These are phyloP conservation scores for Papilio xuthus DNA, from an alignment of 1,140 invertebrate species.

Conservation along the genomic window DNA sequence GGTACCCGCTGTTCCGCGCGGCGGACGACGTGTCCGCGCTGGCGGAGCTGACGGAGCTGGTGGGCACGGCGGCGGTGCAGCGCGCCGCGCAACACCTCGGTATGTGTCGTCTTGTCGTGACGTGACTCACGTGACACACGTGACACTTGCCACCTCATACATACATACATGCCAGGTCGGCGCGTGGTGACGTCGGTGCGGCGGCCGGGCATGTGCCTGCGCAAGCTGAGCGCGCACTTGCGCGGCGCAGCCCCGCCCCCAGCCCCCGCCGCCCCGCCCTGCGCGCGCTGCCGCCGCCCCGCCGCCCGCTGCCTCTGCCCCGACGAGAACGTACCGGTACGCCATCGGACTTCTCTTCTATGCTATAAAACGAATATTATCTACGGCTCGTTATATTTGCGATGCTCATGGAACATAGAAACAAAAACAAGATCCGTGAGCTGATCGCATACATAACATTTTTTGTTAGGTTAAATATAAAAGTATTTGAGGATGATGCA, in stretches of 20 bases:
- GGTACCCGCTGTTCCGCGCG: conserved; percentile 92
- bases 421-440: too few species aligned
- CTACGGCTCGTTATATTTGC: too few species aligned
- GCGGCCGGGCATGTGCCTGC: conserved; percentile 62
- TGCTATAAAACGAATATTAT: neutral
- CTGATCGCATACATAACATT: too few species aligned
- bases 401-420: too few species aligned
- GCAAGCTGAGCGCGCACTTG: conserved; percentile 62
- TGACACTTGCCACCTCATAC: too few species aligned
- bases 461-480: too few species aligned
- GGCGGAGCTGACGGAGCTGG: conserved; percentile 91
- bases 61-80: conserved; percentile 87
- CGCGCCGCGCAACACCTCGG: conserved; percentile 87
- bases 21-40: conserved; percentile 90
- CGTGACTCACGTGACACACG: too few species aligned
- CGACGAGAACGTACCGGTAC: conserved; percentile 41
- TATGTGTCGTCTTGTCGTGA: conserved; percentile 56
- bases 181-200: conserved; percentile 56
- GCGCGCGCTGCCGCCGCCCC: conserved; percentile 48
- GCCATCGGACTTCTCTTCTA: neutral
- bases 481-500: neutral
- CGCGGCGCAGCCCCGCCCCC: conserved; percentile 43
- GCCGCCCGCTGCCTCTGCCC: conserved; percentile 49
- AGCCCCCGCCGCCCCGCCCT: conserved; percentile 34
- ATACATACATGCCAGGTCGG: conserved; percentile 52